These are phyloP conservation scores for Carettochelys insculpta DNA, from an alignment of 2,113 vertebrate genomes.

Conservation along the genomic window DNA sequence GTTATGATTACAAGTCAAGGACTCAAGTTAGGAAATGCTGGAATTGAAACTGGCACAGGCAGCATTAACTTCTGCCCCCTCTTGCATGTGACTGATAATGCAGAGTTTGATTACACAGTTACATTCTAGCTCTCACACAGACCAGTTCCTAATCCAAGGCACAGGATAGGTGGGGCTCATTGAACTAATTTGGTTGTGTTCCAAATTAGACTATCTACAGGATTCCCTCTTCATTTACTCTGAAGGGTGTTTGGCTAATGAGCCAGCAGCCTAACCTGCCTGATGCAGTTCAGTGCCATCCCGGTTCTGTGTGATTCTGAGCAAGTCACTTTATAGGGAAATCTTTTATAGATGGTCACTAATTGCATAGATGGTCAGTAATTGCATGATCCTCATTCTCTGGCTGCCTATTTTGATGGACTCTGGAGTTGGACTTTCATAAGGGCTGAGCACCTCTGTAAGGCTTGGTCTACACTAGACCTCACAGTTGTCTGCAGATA, in stretches of 20 bases:
- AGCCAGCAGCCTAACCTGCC: accelerated
- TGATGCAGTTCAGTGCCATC: not conserved
- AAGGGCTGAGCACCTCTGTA: not conserved
- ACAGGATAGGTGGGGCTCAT: not conserved
- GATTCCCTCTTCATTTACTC: not conserved
- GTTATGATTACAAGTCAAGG: not conserved
- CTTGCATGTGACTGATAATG: not conserved
- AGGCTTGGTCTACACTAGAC: too few relatives aligned
- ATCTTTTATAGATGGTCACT: accelerated
- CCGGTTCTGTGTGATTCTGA: not conserved
- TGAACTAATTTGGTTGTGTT: not conserved
- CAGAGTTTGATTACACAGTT: not conserved
- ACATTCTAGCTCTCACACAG: not conserved
- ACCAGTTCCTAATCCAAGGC: not conserved
- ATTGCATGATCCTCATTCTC: accelerated
- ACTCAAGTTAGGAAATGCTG: not conserved
- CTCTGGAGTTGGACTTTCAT: not conserved
- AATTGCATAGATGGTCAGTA: accelerated
- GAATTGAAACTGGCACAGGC: not conserved
- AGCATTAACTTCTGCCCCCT: not conserved
- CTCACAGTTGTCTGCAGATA: too few relatives aligned
- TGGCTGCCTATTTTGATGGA: not conserved
- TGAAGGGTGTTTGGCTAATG: not conserved
- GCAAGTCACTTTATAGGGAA: not conserved
- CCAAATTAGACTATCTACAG: not conserved